These are phyloP conservation scores for Drosophila pallidifrons DNA, from an alignment of 1,140 invertebrate species.

Conservation along the genomic window DNA sequence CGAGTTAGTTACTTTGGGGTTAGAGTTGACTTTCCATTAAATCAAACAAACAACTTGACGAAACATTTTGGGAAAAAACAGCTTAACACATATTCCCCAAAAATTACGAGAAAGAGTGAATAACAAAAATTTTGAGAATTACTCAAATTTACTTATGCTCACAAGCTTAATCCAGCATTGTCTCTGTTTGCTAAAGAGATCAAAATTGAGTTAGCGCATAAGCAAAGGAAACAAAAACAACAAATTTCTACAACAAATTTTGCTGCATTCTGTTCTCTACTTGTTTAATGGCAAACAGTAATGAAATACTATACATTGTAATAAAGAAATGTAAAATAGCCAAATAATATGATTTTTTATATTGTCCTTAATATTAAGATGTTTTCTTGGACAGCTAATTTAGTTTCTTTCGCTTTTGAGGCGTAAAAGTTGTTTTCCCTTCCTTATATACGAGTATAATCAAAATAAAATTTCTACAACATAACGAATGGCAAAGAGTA, in stretches of 20 bases:
- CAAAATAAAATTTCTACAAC: too few species aligned
- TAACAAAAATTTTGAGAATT: background rate
- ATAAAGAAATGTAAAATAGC: too few species aligned
- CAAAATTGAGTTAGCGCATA: background rate
- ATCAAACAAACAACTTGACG: constrained; percentile 41
- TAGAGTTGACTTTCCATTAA: constrained; percentile 44
- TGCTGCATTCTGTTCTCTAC: too few species aligned
- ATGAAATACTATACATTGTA: background rate
- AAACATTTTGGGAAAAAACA: constrained; percentile 16
- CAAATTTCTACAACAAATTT: too few species aligned
- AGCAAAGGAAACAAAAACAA: too few species aligned
- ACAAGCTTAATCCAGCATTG: background rate
- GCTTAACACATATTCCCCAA: constrained; percentile 12
- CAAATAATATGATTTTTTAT: too few species aligned
- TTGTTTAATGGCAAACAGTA: background rate
- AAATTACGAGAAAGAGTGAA: background rate
- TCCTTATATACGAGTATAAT: too few species aligned
- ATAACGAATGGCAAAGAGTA: too few species aligned
- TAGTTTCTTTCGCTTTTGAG: too few species aligned
- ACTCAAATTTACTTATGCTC: constrained; percentile 4
- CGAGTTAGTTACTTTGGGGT: constrained; percentile 42
- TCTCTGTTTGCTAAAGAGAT: background rate
- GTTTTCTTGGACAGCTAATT: too few species aligned
- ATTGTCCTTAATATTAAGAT: too few species aligned
- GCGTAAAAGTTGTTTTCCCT: too few species aligned